A percentile compares a stretch with the other conserved stretches of the same genome.
Evolutionary conservation across 2,113 vertebrate genomes (phyloP).

Genomic region (Stegastes partitus): DNA sequence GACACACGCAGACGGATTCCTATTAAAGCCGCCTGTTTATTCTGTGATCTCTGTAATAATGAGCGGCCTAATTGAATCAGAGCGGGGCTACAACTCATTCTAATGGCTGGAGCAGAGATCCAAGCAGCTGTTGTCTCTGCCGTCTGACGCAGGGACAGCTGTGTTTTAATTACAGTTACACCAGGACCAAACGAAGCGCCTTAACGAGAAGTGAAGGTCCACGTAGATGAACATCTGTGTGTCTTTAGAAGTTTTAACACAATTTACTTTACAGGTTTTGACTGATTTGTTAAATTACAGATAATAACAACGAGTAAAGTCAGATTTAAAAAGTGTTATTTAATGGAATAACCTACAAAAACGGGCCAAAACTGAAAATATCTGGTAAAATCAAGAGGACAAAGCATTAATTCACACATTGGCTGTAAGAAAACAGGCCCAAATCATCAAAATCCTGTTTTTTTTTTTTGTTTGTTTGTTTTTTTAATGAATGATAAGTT

Average conservation of each 20-base stretch:
- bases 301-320: too few species aligned
- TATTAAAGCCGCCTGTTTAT: slow-evolving; percentile 48
- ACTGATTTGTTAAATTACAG: too few species aligned
- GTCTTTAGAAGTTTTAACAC: neutral
- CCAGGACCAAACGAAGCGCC: slow-evolving; percentile 46
- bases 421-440: too few species aligned
- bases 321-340: too few species aligned
- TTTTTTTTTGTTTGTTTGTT: too few species aligned
- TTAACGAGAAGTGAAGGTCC: slow-evolving; percentile 46
- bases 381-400: too few species aligned
- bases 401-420: too few species aligned
- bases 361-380: too few species aligned
- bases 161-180: slow-evolving; percentile 64
- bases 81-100: slow-evolving; percentile 58
- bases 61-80: slow-evolving; percentile 65
- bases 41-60: slow-evolving; percentile 48
- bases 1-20: slow-evolving; percentile 30
- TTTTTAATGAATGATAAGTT: too few species aligned
- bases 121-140: slow-evolving; percentile 62
- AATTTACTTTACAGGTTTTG: too few species aligned
- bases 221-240: neutral
- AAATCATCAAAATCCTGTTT: too few species aligned
- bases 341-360: too few species aligned
- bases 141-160: slow-evolving; percentile 13
- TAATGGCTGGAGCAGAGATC: slow-evolving; percentile 43